These are phyloP conservation scores for Falco rusticolus DNA, from an alignment of 2,797 vertebrate genomes.

Conservation along the genomic window DNA sequence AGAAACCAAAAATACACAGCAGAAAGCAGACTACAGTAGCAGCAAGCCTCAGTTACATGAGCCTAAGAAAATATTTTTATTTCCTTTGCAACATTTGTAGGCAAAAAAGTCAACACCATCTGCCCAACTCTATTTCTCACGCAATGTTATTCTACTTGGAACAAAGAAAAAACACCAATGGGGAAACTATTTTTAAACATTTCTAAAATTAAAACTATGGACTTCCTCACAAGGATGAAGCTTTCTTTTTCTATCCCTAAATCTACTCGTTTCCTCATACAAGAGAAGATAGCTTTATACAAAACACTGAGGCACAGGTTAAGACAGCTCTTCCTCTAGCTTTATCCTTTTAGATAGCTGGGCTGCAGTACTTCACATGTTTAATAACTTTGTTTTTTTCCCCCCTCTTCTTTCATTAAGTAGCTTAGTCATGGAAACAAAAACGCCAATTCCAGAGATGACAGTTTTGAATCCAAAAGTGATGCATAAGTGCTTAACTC, in stretches of 20 bases:
- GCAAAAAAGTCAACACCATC: slow-evolving; percentile 44
- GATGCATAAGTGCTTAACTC: neutral
- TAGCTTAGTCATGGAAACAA: neutral
- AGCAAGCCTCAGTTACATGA: neutral
- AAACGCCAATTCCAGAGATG: neutral
- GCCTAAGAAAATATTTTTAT: slow-evolving; percentile 54
- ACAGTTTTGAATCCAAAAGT: neutral
- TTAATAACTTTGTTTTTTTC: neutral
- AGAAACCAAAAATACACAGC: neutral
- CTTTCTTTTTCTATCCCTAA: neutral
- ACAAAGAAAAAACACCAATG: neutral
- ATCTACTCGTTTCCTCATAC: neutral
- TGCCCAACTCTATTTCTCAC: slow-evolving; percentile 41
- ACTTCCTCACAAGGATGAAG: neutral
- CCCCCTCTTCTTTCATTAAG: neutral
- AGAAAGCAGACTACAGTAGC: neutral
- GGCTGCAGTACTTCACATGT: neutral
- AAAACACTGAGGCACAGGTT: neutral
- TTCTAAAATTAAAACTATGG: slow-evolving; percentile 4
- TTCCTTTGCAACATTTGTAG: slow-evolving; percentile 32
- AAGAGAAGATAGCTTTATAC: neutral
- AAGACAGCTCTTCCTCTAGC: neutral
- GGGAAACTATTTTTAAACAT: neutral
- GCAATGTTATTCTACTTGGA: slow-evolving; percentile 39
- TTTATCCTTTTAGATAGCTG: neutral